These are phyloP conservation scores for Daphoenositta chrysoptera DNA, from an alignment of 2,113 vertebrate genomes.

Conservation along the genomic window DNA sequence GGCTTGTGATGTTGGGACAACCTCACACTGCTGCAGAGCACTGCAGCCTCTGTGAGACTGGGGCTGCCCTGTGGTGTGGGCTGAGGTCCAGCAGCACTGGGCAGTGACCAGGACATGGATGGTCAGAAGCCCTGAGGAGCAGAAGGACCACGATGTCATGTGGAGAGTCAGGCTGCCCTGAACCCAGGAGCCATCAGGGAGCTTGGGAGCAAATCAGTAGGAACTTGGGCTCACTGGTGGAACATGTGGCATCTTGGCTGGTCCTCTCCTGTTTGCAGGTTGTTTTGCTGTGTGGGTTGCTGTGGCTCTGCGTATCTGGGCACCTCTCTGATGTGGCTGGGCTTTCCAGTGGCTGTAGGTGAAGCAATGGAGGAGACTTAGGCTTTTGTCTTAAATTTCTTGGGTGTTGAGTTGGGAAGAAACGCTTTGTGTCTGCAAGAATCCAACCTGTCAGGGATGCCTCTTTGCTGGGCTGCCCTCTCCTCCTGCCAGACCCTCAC, in stretches of 20 bases:
- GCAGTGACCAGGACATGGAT: neutral
- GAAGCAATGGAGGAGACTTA: neutral
- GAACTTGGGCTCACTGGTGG: neutral
- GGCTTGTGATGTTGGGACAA: neutral
- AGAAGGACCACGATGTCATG: rapidly evolving
- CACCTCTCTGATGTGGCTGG: neutral
- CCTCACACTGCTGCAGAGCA: rapidly evolving
- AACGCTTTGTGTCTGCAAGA: neutral
- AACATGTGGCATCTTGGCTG: neutral
- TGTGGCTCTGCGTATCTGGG: neutral
- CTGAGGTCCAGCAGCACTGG: neutral
- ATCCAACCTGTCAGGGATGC: neutral
- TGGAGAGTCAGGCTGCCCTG: neutral
- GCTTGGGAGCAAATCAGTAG: neutral
- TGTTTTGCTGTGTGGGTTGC: neutral
- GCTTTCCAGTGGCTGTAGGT: neutral
- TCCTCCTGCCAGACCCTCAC: neutral
- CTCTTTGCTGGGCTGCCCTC: neutral
- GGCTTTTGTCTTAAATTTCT: neutral
- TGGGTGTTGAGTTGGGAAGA: neutral
- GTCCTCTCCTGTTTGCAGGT: neutral
- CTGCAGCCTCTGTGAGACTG: rapidly evolving
- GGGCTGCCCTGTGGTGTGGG: neutral
- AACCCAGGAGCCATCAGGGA: neutral
- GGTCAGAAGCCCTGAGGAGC: neutral